Evolutionary conservation across 1,140 invertebrate species (phyloP).

Genomic region (Cotesia chilonis): DNA sequence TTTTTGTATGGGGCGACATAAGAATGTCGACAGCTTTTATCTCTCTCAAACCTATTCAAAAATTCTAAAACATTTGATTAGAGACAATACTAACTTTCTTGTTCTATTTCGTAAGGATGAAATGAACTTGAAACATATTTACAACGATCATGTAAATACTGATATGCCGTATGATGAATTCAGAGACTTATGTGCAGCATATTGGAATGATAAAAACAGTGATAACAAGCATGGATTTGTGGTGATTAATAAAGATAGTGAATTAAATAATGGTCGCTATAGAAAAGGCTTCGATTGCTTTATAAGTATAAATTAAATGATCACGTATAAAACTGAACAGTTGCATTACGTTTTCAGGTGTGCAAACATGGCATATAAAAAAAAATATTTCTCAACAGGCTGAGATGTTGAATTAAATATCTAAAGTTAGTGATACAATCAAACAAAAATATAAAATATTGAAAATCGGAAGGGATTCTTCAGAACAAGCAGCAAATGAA

Average conservation of each 20-base stretch:
- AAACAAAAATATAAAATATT: conserved; percentile 37
- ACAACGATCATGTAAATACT: conserved; percentile 19
- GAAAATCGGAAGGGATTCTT: conserved; percentile 21
- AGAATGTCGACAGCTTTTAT: too few species aligned
- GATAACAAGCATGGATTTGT: conserved; percentile 18
- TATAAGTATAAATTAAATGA: conserved; percentile 21
- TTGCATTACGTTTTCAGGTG: background rate
- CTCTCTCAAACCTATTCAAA: background rate
- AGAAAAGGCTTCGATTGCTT: conserved; percentile 29
- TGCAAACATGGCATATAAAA: conserved; percentile 1
- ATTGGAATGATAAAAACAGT: background rate
- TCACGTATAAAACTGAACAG: conserved; percentile 7
- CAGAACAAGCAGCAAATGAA: conserved; percentile 26
- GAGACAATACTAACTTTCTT: conserved; percentile 35
- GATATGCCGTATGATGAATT: background rate
- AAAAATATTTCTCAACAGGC: conserved; percentile 27
- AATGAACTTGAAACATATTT: conserved; percentile 21
- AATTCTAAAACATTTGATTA: conserved; percentile 35
- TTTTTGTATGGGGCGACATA: too few species aligned
- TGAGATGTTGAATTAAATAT: conserved; percentile 33
- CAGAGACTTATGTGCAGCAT: too few species aligned
- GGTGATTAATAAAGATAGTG: conserved; percentile 13
- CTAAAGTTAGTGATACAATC: conserved; percentile 38
- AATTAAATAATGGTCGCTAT: conserved; percentile 23
- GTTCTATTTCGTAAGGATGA: conserved; percentile 17